phyloP scores from a whole-genome alignment of 2,888 invertebrate species.

The Clusia tigrina region DNA sequence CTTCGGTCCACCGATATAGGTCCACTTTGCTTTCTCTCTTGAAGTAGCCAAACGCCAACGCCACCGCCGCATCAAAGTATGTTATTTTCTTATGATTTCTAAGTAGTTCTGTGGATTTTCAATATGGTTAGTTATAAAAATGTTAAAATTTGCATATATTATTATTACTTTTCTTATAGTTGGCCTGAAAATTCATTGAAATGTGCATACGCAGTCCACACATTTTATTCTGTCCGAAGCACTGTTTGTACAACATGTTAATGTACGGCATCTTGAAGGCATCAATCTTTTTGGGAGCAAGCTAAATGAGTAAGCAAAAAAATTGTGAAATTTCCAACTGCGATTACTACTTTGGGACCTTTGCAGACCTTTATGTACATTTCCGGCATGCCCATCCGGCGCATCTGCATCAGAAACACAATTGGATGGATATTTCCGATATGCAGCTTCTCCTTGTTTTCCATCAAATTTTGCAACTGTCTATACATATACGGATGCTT shows the following conservation, averaged over 20 bases:
- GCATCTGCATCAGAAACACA: conserved; percentile 45
- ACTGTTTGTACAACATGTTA: conserved; percentile 41
- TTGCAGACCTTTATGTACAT: conserved; percentile 12
- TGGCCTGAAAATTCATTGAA: conserved; percentile 56
- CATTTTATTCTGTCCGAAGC: conserved; percentile 47
- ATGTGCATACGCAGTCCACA: conserved; percentile 52
- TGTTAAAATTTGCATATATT: neutral
- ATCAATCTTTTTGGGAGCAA: conserved; percentile 26
- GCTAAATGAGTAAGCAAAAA: neutral
- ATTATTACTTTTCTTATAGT: conserved; percentile 51
- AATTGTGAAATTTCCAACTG: neutral
- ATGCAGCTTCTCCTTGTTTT: conserved; percentile 38
- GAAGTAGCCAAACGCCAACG: conserved; percentile 57
- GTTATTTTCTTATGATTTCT: conserved; percentile 43
- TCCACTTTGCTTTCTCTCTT: conserved; percentile 47
- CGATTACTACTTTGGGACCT: too few relatives aligned
- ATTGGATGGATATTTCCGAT: conserved; percentile 50
- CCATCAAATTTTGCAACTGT: conserved; percentile 36
- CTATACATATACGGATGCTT: conserved; percentile 37
- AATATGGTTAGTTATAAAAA: neutral
- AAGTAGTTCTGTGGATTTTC: conserved; percentile 40
- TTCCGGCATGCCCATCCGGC: conserved; percentile 21
- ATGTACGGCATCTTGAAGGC: conserved; percentile 36
- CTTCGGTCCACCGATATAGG: conserved; percentile 50
- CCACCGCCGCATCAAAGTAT: conserved; percentile 55